Evolutionary conservation across 2,113 vertebrate species (phyloP).

Genomic region (Chlorodrepanis virens): DNA sequence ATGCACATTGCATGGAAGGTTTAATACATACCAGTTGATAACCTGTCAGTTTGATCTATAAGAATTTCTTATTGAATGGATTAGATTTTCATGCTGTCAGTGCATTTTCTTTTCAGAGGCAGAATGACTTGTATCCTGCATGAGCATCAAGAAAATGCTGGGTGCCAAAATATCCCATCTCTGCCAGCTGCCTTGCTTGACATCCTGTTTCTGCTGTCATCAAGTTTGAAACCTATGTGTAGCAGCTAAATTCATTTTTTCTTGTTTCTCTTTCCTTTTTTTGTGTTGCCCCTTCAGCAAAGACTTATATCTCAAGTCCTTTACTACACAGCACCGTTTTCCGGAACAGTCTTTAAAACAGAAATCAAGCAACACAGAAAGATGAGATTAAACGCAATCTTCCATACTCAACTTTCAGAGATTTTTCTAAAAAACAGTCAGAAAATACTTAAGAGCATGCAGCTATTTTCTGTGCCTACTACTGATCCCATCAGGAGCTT

Average conservation of each 20-base stretch:
- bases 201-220: not conserved
- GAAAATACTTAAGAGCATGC: not conserved
- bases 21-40: not conserved
- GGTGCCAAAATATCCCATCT: not conserved
- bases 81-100: not conserved
- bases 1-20: not conserved
- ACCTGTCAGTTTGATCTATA: not conserved
- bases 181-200: not conserved
- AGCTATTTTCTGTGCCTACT: not conserved
- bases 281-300: not conserved
- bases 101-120: not conserved
- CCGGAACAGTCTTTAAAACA: not conserved
- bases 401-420: not conserved
- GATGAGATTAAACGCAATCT: not conserved
- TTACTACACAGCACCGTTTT: not conserved
- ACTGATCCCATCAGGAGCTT: not conserved
- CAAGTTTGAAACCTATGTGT: not conserved
- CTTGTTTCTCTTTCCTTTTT: not conserved
- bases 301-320: not conserved
- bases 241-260: not conserved
- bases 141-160: not conserved
- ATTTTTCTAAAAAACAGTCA: not conserved
- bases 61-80: not conserved
- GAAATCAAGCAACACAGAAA: not conserved
- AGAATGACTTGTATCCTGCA: not conserved